phyloP scores from a whole-genome alignment of 2,113 vertebrate species.

The Mugil cephalus region DNA sequence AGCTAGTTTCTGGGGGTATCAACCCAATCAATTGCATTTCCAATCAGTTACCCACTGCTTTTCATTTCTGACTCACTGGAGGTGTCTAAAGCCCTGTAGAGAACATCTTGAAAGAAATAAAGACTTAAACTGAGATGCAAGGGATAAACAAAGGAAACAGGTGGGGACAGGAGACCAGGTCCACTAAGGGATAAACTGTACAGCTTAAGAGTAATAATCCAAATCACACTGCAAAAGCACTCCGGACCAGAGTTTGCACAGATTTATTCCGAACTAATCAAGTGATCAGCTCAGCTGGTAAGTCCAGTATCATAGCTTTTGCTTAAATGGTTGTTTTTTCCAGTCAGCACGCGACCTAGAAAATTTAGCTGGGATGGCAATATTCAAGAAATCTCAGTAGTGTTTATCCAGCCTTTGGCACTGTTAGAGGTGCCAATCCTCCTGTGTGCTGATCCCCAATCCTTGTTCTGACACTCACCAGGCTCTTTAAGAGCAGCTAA shows the following conservation, averaged over 20 bases:
- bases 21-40: no score
- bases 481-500: slow-evolving; percentile 26
- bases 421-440: slow-evolving; percentile 53
- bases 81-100: not conserved
- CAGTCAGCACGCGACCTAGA: slow-evolving; percentile 37
- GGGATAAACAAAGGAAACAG: slow-evolving; percentile 1
- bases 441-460: slow-evolving; percentile 54
- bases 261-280: slow-evolving; percentile 36
- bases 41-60: no score
- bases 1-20: no score
- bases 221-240: slow-evolving; percentile 30
- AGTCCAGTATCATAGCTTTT: slow-evolving; percentile 17
- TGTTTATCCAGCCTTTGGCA: slow-evolving; percentile 72
- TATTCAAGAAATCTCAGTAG: slow-evolving; percentile 59
- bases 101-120: not conserved
- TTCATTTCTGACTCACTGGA: not conserved
- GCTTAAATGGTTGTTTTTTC: slow-evolving; percentile 17
- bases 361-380: slow-evolving; percentile 52
- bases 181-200: slow-evolving; percentile 5
- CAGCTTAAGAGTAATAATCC: slow-evolving; percentile 35
- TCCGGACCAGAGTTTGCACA: slow-evolving; percentile 5
- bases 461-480: slow-evolving; percentile 48
- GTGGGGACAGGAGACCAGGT: slow-evolving; percentile 1
- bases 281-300: slow-evolving; percentile 22
- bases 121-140: not conserved